Evolutionary conservation across 2,797 vertebrate species (phyloP).

Genomic region (Sandelia bainsii): DNA sequence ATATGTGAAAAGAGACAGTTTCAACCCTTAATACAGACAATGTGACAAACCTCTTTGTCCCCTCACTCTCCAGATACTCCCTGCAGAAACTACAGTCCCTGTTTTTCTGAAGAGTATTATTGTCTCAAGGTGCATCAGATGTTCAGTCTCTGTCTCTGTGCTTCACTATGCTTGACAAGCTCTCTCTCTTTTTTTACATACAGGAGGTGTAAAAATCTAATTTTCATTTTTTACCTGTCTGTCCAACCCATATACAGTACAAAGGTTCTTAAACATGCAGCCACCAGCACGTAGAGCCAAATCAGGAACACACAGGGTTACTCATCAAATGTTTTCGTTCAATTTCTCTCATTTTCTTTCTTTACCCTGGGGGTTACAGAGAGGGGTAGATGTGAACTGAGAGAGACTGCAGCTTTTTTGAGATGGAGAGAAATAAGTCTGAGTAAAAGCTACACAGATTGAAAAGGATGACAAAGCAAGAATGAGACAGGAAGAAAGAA

Average conservation of each 20-base stretch:
- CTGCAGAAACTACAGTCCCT: constrained; percentile 33
- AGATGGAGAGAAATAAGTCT: neutral
- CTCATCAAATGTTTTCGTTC: neutral
- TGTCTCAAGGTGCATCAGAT: constrained; percentile 23
- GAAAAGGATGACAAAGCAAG: constrained; percentile 33
- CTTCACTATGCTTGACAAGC: constrained; percentile 31
- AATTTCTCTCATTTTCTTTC: constrained; percentile 8
- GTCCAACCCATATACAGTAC: neutral
- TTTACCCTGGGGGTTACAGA: neutral
- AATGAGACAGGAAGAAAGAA: constrained; percentile 6
- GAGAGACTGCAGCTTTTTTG: constrained; percentile 25
- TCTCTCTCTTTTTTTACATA: neutral
- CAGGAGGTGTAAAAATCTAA: neutral
- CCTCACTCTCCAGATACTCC: constrained; percentile 13
- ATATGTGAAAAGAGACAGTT: constrained; percentile 11
- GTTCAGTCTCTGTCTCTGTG: constrained; percentile 22
- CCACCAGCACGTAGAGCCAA: neutral
- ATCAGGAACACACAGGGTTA: neutral
- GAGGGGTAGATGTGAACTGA: constrained; percentile 8
- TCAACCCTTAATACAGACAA: constrained; percentile 8
- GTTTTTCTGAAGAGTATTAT: constrained; percentile 36
- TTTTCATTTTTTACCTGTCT: neutral
- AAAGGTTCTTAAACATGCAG: neutral
- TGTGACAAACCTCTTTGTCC: constrained; percentile 33
- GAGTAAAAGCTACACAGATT: neutral